Evolutionary conservation across 2,113 vertebrate species (phyloP).

Genomic region (Anolis sagrei): DNA sequence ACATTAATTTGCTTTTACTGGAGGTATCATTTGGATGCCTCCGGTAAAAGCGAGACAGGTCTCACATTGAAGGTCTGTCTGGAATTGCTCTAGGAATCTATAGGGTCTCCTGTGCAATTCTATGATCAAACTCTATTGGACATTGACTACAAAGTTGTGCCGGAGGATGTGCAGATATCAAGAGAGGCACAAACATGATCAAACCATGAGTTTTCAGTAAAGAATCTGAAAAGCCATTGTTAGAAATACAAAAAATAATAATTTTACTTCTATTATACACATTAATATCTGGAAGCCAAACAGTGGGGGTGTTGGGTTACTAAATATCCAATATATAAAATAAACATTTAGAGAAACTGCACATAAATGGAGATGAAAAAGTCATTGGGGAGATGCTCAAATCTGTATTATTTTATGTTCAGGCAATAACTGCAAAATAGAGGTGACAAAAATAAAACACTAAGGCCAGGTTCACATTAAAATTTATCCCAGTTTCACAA

Average conservation of each 20-base stretch:
- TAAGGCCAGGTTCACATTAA: background rate
- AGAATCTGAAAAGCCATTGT: background rate
- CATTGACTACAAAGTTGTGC: too few relatives aligned
- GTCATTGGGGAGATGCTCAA: background rate
- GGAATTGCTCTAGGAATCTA: too few relatives aligned
- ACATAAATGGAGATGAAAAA: background rate
- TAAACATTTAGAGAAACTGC: background rate
- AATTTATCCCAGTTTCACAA: background rate
- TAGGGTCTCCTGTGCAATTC: too few relatives aligned
- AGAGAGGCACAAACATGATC: too few relatives aligned
- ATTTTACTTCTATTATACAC: background rate
- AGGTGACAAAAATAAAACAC: background rate
- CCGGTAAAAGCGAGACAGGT: too few relatives aligned
- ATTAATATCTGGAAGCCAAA: background rate
- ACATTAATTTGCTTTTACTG: too few relatives aligned
- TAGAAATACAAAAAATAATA: background rate
- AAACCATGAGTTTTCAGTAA: too few relatives aligned
- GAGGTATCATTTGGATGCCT: too few relatives aligned
- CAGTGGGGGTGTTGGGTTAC: background rate
- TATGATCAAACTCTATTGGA: too few relatives aligned
- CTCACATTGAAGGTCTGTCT: too few relatives aligned
- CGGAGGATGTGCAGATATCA: too few relatives aligned
- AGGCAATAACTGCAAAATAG: background rate
- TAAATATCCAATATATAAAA: background rate
- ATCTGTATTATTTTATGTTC: conserved; percentile 7